Evolutionary conservation across 2,888 invertebrate genomes (phyloP).

Genomic region (Cheilosia vernalis): DNA sequence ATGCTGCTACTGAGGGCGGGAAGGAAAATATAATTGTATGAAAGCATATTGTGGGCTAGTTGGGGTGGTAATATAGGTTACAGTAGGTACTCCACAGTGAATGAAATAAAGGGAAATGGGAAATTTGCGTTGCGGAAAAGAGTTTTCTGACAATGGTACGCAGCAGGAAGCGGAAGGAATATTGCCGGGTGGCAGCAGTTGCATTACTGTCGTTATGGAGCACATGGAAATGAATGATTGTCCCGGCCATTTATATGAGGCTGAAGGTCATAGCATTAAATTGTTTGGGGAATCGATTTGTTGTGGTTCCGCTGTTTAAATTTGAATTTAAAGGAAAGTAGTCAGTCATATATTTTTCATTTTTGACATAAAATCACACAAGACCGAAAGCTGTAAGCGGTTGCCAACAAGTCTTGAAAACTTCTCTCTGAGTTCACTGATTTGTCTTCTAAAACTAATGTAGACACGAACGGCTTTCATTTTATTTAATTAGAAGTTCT

Average conservation of each 20-base stretch:
- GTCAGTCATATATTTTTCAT: no score
- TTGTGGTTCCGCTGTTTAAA: no score
- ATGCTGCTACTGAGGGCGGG: conserved; percentile 11
- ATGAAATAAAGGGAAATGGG: conserved; percentile 16
- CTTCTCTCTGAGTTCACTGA: no score
- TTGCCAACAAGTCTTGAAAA: no score
- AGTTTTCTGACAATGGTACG: conserved; percentile 10
- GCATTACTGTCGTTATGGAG: not conserved
- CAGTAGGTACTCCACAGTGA: not conserved
- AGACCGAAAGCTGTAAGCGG: no score
- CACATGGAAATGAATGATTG: not conserved
- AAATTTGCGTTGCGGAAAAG: not conserved
- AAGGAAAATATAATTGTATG: conserved; percentile 25
- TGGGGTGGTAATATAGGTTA: not conserved
- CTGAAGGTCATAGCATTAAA: not conserved
- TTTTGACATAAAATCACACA: no score
- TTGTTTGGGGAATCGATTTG: no score
- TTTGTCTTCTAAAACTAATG: no score
- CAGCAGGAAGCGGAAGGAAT: conserved; percentile 1
- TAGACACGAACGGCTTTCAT: no score
- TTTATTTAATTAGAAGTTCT: no score
- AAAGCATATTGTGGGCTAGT: conserved; percentile 26
- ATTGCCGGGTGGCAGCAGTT: not conserved
- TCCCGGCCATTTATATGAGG: not conserved
- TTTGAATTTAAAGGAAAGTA: no score